Evolutionary conservation across 2,797 vertebrate species (phyloP).

Genomic region (Phalloptychus januarius): DNA sequence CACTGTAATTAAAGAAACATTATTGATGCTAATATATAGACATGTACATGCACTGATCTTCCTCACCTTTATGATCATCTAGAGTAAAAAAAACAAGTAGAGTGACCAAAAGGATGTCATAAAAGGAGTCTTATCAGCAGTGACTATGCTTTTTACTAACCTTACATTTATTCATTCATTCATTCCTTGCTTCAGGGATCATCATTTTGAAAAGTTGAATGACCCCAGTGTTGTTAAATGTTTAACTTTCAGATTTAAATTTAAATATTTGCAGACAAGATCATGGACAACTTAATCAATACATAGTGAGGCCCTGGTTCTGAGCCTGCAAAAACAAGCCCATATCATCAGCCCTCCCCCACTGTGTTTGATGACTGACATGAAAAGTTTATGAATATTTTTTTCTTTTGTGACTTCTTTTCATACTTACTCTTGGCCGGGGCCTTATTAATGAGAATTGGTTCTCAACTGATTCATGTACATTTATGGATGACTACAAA

Average conservation of each 20-base stretch:
- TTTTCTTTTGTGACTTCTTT: background rate
- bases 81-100: background rate
- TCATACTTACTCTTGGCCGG: background rate
- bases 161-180: background rate
- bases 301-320: background rate
- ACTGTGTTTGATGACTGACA: background rate
- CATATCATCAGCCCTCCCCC: background rate
- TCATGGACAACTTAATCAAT: background rate
- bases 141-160: background rate
- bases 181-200: background rate
- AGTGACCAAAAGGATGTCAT: background rate
- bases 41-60: background rate
- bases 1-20: background rate
- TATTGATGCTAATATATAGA: background rate
- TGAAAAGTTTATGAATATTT: background rate
- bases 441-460: background rate
- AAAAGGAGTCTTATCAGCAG: background rate
- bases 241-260: background rate
- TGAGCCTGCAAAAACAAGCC: background rate
- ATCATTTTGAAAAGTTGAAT: background rate
- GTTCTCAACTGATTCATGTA: background rate
- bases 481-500: background rate
- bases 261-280: background rate
- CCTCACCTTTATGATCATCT: background rate
- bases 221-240: background rate